A percentile compares a stretch with the other conserved stretches of the same genome.
Conservation (phyloP, 2,797 vertebrate genomes). For the Myoxocephalus aenaeus region DNA sequence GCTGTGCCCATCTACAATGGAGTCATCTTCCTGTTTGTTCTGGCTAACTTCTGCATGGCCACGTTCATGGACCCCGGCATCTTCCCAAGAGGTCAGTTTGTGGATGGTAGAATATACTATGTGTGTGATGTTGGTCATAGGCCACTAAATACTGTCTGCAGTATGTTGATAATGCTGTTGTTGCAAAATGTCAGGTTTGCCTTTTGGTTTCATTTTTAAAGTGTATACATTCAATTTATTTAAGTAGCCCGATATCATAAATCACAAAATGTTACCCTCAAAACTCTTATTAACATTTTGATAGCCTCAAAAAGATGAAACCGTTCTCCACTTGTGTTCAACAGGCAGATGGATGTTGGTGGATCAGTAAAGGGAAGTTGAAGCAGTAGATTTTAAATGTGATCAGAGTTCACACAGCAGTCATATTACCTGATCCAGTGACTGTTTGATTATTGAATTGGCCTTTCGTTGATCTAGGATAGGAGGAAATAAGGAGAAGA, state of each 20-base stretch:
- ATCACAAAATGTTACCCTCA: no score
- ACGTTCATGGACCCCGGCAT: constrained; percentile 99
- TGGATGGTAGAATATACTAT: not conserved
- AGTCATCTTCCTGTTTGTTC: constrained; percentile 93
- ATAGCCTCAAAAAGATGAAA: not conserved
- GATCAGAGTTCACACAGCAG: not conserved
- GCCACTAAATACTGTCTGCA: not conserved
- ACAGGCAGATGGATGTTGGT: not conserved
- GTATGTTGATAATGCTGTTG: not conserved
- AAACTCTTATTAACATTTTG: not conserved
- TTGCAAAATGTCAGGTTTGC: not conserved
- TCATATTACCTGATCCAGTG: not conserved
- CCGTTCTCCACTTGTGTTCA: not conserved
- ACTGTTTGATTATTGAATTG: not conserved
- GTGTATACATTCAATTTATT: not conserved
- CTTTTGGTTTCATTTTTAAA: not conserved
- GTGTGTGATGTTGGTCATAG: not conserved
- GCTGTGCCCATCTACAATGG: constrained; percentile 95
- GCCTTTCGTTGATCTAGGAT: not conserved
- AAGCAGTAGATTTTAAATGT: not conserved
- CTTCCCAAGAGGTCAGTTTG: constrained; percentile 92
- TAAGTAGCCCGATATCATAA: no score
- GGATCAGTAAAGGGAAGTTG: not conserved
- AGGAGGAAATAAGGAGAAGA: not conserved
- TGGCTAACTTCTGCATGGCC: constrained; percentile 99